A percentile compares a stretch with the other conserved stretches of the same genome.
phyloP scores from a whole-genome alignment of 2,797 vertebrate genomes.

The Sebastiscus tertius region DNA sequence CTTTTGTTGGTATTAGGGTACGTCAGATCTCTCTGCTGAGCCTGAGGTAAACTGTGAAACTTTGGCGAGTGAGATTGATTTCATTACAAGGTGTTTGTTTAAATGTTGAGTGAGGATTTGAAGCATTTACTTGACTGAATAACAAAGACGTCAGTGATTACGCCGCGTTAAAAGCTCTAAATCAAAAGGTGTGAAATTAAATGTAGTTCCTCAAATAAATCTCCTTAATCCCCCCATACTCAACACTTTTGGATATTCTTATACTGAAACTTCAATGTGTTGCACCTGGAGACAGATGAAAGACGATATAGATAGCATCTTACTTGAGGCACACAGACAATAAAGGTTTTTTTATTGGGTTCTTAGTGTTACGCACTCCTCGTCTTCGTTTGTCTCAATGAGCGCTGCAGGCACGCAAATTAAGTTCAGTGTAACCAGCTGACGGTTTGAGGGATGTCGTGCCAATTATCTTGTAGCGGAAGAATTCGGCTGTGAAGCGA shows the following conservation, averaged over 20 bases:
- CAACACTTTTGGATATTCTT: neutral
- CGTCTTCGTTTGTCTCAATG: constrained; percentile 65
- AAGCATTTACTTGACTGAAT: constrained; percentile 2
- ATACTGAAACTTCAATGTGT: neutral
- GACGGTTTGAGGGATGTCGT: constrained; percentile 57
- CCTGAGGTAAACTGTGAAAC: neutral
- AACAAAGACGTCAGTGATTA: neutral
- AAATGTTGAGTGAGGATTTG: neutral
- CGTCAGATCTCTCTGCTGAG: neutral
- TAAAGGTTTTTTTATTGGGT: constrained; percentile 12
- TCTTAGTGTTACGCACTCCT: constrained; percentile 22
- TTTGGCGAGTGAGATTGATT: neutral
- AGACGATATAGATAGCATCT: constrained; percentile 1
- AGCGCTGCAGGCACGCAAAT: constrained; percentile 41
- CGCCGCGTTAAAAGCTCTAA: neutral
- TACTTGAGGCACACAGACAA: neutral
- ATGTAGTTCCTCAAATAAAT: neutral
- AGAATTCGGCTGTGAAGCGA: constrained; percentile 64
- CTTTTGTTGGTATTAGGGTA: constrained; percentile 4
- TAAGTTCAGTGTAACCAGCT: constrained; percentile 30
- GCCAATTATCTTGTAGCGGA: constrained; percentile 53
- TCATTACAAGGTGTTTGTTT: constrained; percentile 25
- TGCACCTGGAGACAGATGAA: constrained; percentile 8
- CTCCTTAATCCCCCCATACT: neutral
- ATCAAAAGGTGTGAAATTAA: constrained; percentile 18